Evolutionary conservation across 1,140 invertebrate species (phyloP), one percentile per base, ranked within the genome.

Genomic region (Solenopsis fugax): DNA sequence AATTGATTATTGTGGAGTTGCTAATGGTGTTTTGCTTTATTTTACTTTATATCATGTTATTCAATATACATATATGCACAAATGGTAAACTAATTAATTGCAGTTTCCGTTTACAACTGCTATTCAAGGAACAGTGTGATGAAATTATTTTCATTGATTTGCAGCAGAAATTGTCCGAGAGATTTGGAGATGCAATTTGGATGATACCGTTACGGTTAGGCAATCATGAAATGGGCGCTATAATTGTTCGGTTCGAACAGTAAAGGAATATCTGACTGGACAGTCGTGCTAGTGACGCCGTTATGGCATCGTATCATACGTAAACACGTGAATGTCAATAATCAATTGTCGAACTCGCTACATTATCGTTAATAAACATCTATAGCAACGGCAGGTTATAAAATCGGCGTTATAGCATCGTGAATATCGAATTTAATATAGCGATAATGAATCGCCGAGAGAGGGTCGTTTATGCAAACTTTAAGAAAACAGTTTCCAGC

Each of bases 121-220:
- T 82, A 60, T 82, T 75, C 69, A 75, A 73, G 41, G 24, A 82
- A 0, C 24, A 34, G 12, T 24, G 12, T 29, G 7, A n/a, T 69
- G 41, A 48, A 73, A 84, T 84, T 75, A 84, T 84, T 84, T 84
- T 84, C 80, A 60, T 12, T 84, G 37, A 84, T 84, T 84, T 75
- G 10, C 54, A 73, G 24, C 41, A 73, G 80, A 73, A 60, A 84
- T 73, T 84, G 56, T 13, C 16, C 45, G 69, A 50, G 64, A 71
- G 34, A 71, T 81, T 82, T 52, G 41, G 37, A 60, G 69, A 84
- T 84, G 80, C 56, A 62, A 73, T 75, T 84, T 84, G 29, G 45
- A 84, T 45, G 69, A 60, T 75, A 73, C 1, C 67, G 54, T 58
- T 72, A 48, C 37, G n/a, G 54, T 48, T 73, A 50, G 56, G 37